These are phyloP conservation scores for Echinops telfairi DNA, from an alignment of 2,113 vertebrate genomes.

Conservation along the genomic window DNA sequence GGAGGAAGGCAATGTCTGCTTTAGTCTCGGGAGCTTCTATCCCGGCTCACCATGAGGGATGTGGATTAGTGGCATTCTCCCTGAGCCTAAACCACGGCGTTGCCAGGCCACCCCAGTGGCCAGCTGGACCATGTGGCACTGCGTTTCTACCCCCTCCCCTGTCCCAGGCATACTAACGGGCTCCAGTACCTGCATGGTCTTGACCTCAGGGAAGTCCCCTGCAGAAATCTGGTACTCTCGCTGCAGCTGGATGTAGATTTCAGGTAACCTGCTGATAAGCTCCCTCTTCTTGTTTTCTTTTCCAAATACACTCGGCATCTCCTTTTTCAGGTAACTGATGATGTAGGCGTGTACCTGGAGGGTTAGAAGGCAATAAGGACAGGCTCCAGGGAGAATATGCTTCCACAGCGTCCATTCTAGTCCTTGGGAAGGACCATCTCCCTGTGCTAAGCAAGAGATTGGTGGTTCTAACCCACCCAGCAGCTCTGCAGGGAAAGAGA, in stretches of 20 bases:
- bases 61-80: background rate
- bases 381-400: background rate
- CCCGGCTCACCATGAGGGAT: background rate
- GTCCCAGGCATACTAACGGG: background rate
- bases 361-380: background rate
- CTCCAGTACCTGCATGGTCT: constrained; percentile 94
- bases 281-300: constrained; percentile 98
- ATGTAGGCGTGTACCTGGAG: constrained; percentile 98
- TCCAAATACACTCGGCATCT: constrained; percentile 97
- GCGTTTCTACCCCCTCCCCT: background rate
- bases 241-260: constrained; percentile 95
- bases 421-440: background rate
- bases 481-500: background rate
- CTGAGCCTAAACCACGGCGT: background rate
- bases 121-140: background rate
- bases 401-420: background rate
- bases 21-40: background rate
- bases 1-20: background rate
- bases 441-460: background rate
- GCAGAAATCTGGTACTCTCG: constrained; percentile 96
- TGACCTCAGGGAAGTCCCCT: constrained; percentile 96
- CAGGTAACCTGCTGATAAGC: constrained; percentile 93
- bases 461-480: background rate
- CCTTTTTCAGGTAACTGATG: constrained; percentile 97
- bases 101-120: fast-evolving